Evolutionary conservation across 2,113 vertebrate genomes (phyloP).

Genomic region (Tichodroma muraria): DNA sequence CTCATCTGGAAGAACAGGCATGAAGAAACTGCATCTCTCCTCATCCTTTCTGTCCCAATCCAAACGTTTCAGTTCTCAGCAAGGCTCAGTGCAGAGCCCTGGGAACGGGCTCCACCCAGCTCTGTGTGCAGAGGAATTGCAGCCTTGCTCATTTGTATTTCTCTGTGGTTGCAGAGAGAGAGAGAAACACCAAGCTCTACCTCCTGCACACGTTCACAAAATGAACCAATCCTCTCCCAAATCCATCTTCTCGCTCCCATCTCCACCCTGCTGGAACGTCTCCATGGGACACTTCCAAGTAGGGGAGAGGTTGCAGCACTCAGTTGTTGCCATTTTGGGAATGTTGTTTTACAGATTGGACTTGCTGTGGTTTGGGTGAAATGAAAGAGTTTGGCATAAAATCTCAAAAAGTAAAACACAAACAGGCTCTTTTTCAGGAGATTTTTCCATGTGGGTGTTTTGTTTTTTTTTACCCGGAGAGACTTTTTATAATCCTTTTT

Average conservation of each 20-base stretch:
- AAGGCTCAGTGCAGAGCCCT: neutral
- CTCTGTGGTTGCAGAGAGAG: neutral
- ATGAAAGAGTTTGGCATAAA: constrained; percentile 36
- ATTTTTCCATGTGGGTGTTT: neutral
- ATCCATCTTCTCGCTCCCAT: neutral
- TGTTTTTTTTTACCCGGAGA: neutral
- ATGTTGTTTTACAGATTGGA: constrained; percentile 42
- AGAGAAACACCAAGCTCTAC: neutral
- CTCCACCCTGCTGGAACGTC: constrained; percentile 29
- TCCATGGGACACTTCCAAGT: constrained; percentile 56
- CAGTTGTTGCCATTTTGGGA: constrained; percentile 48
- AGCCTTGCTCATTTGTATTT: neutral
- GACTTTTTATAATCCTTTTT: neutral
- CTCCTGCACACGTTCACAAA: constrained; percentile 14
- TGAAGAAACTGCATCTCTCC: neutral
- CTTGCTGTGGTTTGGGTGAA: constrained; percentile 34
- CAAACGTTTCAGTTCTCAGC: neutral
- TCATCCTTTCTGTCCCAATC: neutral
- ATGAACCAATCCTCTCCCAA: constrained; percentile 5
- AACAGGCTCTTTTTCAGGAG: constrained; percentile 30
- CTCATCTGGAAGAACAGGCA: neutral
- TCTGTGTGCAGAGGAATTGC: neutral
- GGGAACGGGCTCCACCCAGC: constrained; percentile 29
- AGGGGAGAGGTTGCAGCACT: constrained; percentile 60
- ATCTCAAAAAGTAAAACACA: constrained; percentile 18